phyloP scores from a whole-genome alignment of 2,113 vertebrate species.

The Telmatochromis bifrenatus region DNA sequence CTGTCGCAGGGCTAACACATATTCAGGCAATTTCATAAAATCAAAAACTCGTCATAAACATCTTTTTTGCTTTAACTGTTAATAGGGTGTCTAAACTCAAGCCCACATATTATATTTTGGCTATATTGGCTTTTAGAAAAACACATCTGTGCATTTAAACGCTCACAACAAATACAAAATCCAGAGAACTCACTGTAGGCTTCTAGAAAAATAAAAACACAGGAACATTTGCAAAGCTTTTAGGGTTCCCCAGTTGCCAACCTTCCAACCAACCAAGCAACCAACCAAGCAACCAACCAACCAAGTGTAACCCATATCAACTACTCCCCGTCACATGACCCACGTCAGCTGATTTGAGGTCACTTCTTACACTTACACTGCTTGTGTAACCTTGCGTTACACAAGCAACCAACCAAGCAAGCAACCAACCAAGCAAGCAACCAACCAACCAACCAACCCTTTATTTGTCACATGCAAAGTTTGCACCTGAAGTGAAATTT shows the following conservation, averaged over 20 bases:
- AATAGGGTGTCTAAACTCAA: not conserved
- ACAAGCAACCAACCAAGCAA: no score
- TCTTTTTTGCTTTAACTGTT: not conserved
- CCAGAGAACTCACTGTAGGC: not conserved
- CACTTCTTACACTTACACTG: no score
- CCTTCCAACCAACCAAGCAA: not conserved
- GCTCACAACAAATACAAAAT: not conserved
- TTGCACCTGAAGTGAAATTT: not conserved
- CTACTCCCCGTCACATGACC: no score
- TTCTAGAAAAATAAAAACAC: not conserved
- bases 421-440: no score
- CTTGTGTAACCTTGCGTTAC: no score
- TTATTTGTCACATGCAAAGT: not conserved
- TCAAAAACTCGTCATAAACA: not conserved
- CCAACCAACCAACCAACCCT: not conserved
- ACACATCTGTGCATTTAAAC: not conserved
- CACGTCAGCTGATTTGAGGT: no score
- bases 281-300: not conserved
- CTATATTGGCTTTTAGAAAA: not conserved
- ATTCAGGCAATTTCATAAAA: not conserved
- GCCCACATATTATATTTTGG: not conserved
- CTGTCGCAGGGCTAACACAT: not conserved
- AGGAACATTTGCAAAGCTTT: not conserved
- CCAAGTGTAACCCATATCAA: no score
- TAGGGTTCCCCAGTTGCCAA: not conserved